Base-by-base conservation (phyloP, 2,113 vertebrate genomes). In the Todiramphus chloris region DNA sequence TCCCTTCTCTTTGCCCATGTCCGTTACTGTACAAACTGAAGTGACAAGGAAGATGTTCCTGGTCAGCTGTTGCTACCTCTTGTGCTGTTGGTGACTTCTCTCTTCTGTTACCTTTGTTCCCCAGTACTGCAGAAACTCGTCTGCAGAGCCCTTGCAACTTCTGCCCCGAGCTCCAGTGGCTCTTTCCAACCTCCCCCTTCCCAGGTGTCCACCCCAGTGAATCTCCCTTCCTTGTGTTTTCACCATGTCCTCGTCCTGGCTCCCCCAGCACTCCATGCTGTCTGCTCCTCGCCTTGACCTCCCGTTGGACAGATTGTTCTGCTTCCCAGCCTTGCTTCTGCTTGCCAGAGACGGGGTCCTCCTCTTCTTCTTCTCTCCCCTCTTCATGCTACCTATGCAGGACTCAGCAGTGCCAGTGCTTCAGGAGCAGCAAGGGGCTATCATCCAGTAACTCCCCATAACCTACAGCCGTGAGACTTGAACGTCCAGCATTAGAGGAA, bases 101-200 rank as follows among this genome's bases (percentile, higher is more conserved):
- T 90, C 63, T 72, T 75, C 39, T 5, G 2, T n/a, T 53, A 37
- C 50, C 41, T 64, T 28, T 73, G 35, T 46, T n/a, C 64, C 62
- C 11, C 35, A 43, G 44, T 6, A 10, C 11, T 62, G 53, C 69
- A 64, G 67, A 7, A 73, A 46, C 13, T n/a, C 10, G 35, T 11
- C 76, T 85, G 62, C 39, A 44, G 31, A 35, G 56, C 25, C 53
- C 53, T 48, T 35, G 78, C 67, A 72, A 21, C 56, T 87, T 55
- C 62, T 62, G 44, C 0, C 9, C 44, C 43, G 31, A 67, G 5
- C n/a, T 25, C 2, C 55, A 37, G 2, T 2, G 12, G 74, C 50
- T 80, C 23, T 59, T 50, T 59, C 44, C 48, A 91, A 31, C 56
- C n/a, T 14, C 31, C 58, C 17, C 20, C 11, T 48, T 56, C 31